phyloP scores from a whole-genome alignment of 64 coral and sea anemone species.

The Montipora capricornis region DNA sequence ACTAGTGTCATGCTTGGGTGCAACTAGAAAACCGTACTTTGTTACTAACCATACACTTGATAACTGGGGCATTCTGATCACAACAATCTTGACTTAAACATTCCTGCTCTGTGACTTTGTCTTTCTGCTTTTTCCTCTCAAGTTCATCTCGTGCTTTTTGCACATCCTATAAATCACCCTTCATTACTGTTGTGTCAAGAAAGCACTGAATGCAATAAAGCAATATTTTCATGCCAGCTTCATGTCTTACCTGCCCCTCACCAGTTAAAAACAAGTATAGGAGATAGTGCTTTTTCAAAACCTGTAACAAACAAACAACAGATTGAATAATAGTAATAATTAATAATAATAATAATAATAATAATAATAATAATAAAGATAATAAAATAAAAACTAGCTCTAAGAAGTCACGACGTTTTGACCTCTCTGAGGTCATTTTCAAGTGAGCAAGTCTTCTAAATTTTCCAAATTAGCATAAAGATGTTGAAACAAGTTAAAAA shows the following conservation, averaged over 20 bases:
- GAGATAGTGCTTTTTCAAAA: slow-evolving; percentile 78
- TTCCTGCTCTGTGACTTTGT: not conserved
- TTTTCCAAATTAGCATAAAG: too few relatives aligned
- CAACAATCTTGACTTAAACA: slow-evolving; percentile 27
- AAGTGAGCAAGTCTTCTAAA: too few relatives aligned
- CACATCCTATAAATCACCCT: slow-evolving; percentile 35
- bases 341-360: too few relatives aligned
- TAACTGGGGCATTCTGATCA: slow-evolving; percentile 67
- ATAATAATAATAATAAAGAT: too few relatives aligned
- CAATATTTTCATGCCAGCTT: not conserved
- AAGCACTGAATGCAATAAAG: not conserved
- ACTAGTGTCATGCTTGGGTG: too few relatives aligned
- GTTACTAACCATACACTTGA: slow-evolving; percentile 65
- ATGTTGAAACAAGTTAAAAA: too few relatives aligned
- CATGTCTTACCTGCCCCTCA: slow-evolving; percentile 72
- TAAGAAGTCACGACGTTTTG: too few relatives aligned
- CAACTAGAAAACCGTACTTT: not conserved
- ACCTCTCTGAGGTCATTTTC: too few relatives aligned
- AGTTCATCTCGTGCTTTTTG: slow-evolving; percentile 57
- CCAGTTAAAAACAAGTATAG: slow-evolving; percentile 94
- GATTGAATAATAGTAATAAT: too few relatives aligned
- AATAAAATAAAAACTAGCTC: too few relatives aligned
- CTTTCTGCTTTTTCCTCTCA: slow-evolving; percentile 61
- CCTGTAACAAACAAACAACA: slow-evolving; percentile 24
- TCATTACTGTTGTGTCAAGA: too few relatives aligned